phyloP scores from a whole-genome alignment of 2,797 vertebrate genomes.

The Gouania willdenowi region DNA sequence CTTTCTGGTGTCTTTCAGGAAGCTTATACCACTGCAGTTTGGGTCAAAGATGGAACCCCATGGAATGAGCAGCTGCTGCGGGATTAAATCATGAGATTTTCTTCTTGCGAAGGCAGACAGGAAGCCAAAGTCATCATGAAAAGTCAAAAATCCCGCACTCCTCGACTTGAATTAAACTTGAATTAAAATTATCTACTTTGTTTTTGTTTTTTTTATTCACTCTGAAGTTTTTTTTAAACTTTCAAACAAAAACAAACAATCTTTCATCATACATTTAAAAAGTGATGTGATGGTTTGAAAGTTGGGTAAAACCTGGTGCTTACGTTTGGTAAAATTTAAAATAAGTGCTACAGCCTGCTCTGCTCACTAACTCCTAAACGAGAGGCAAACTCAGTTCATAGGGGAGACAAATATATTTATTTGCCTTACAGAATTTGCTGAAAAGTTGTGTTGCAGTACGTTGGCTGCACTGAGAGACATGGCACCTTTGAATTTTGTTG shows the following conservation, averaged over 20 bases:
- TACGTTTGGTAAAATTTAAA: too few relatives aligned
- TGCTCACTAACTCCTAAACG: slow-evolving; percentile 13
- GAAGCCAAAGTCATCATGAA: slow-evolving; percentile 35
- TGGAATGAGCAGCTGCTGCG: slow-evolving; percentile 75
- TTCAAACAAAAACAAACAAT: too few relatives aligned
- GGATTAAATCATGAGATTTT: slow-evolving; percentile 15
- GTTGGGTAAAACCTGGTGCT: too few relatives aligned
- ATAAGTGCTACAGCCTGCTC: slow-evolving; percentile 23
- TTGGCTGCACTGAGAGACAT: slow-evolving; percentile 66
- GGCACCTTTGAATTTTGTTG: slow-evolving; percentile 33
- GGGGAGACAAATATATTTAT: slow-evolving; percentile 40
- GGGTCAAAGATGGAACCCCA: slow-evolving; percentile 82
- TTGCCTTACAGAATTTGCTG: slow-evolving; percentile 42
- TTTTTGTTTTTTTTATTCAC: slow-evolving; percentile 22
- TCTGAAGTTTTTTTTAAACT: too few relatives aligned
- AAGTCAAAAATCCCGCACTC: slow-evolving; percentile 68
- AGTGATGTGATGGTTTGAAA: too few relatives aligned
- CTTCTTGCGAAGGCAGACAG: slow-evolving; percentile 37
- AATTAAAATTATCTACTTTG: slow-evolving; percentile 70
- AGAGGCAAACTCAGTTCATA: slow-evolving; percentile 20
- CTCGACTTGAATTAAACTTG: slow-evolving; percentile 70
- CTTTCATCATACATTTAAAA: too few relatives aligned
- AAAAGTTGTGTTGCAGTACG: slow-evolving; percentile 61
- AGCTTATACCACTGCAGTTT: slow-evolving; percentile 84
- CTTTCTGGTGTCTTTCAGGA: slow-evolving; percentile 65